Conservation (phyloP, 37 sponge, comb jelly and placozoan species). For the Axinella damicornis region DNA sequence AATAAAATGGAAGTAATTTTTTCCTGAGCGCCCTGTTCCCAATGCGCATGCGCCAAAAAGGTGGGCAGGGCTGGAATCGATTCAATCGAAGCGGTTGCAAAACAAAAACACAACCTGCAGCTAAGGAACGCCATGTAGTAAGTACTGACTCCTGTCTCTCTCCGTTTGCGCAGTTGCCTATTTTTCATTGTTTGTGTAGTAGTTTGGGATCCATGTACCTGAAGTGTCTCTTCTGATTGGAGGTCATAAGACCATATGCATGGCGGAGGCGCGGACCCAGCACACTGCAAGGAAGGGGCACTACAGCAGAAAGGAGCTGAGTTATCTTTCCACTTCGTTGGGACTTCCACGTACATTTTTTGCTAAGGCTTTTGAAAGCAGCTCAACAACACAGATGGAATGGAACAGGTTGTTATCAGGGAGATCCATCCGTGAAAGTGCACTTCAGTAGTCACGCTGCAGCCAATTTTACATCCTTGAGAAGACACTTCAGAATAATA, state of each 20-base stretch:
- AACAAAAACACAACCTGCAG: background rate
- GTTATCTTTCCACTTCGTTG: conserved; percentile 33
- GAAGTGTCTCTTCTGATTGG: too few relatives aligned
- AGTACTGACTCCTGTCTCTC: too few relatives aligned
- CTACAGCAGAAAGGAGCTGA: conserved; percentile 49
- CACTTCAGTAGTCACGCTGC: too few relatives aligned
- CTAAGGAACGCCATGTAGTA: too few relatives aligned
- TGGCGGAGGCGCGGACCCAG: background rate
- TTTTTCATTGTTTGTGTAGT: too few relatives aligned
- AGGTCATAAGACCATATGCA: too few relatives aligned
- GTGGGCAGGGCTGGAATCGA: conserved; percentile 42
- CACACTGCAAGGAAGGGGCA: conserved; percentile 37
- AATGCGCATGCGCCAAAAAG: conserved; percentile 27
- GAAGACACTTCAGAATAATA: too few relatives aligned
- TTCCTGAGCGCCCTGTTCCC: background rate
- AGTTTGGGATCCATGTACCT: too few relatives aligned
- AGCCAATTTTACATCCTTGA: too few relatives aligned
- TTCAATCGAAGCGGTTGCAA: too few relatives aligned
- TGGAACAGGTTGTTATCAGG: background rate
- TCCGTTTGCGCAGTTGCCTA: too few relatives aligned
- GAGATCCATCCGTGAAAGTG: conserved; percentile 16
- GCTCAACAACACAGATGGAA: background rate
- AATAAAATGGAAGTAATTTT: conserved; percentile 5
- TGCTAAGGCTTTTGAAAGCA: background rate
- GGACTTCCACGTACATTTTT: conserved; percentile 56